Evolutionary conservation across 53 echinoderm and acorn worm species (phyloP).

Genomic region (Antedon mediterranea): DNA sequence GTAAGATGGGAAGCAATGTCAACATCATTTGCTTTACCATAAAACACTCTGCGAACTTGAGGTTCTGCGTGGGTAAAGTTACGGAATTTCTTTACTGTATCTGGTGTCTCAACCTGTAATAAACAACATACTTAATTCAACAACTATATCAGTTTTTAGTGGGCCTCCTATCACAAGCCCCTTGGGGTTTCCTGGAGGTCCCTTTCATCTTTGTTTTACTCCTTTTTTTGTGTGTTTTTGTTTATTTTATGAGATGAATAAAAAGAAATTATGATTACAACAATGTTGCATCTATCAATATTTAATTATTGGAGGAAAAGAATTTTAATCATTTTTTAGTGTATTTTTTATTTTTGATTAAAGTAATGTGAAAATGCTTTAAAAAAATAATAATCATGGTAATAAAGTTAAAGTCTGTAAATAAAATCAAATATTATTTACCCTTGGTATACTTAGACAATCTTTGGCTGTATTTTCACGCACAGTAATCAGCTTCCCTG

Average conservation of each 20-base stretch:
- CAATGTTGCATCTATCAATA: no score
- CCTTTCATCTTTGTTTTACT: no score
- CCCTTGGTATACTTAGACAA: constrained; percentile 77
- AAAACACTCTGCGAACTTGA: constrained; percentile 67
- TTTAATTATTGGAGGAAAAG: no score
- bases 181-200: no score
- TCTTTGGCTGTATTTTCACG: constrained; percentile 82
- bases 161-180: no score
- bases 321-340: not conserved
- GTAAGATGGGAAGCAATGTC: constrained; percentile 56
- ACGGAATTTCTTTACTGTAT: constrained; percentile 90
- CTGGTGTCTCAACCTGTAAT: constrained; percentile 75
- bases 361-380: not conserved
- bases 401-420: no score
- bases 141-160: no score
- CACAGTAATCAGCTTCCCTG: constrained; percentile 86
- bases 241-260: no score
- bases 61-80: constrained; percentile 90
- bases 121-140: no score
- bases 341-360: no score
- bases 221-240: no score
- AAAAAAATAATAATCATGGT: not conserved
- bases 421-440: constrained; percentile 3
- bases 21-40: constrained; percentile 80
- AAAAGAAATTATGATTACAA: no score